These are phyloP conservation scores for Scalopus aquaticus DNA, from an alignment of 2,113 vertebrate species.

Conservation along the genomic window DNA sequence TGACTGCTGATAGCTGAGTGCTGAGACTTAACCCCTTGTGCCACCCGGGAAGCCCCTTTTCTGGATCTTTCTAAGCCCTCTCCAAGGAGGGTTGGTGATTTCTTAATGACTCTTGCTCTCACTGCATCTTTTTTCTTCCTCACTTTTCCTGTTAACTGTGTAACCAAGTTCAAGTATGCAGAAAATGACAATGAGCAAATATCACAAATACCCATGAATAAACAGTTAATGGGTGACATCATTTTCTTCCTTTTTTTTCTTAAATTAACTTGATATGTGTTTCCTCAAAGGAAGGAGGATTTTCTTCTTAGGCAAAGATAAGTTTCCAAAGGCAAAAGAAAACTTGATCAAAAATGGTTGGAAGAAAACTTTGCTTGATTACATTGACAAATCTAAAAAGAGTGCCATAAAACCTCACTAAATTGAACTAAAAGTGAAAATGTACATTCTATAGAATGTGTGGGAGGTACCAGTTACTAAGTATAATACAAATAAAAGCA, in stretches of 20 bases:
- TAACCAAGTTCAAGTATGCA: neutral
- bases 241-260: neutral
- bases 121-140: too few relatives aligned
- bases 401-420: neutral
- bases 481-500: neutral
- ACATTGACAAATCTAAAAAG: neutral
- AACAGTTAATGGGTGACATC: neutral
- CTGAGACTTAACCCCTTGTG: too few relatives aligned
- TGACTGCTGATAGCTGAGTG: too few relatives aligned
- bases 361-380: neutral
- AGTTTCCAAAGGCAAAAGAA: neutral
- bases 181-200: neutral
- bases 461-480: neutral
- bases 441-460: neutral
- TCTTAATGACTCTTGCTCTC: too few relatives aligned
- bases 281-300: neutral
- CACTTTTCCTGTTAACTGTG: neutral
- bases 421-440: neutral
- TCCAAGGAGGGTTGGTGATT: neutral
- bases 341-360: neutral
- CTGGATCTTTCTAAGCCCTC: neutral
- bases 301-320: neutral
- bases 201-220: too few relatives aligned
- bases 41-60: too few relatives aligned
- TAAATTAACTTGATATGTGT: neutral